Evolutionary conservation across 2,888 invertebrate genomes (phyloP), one percentile per base, ranked within the genome.

Genomic region (Entomobrya multifasciata): DNA sequence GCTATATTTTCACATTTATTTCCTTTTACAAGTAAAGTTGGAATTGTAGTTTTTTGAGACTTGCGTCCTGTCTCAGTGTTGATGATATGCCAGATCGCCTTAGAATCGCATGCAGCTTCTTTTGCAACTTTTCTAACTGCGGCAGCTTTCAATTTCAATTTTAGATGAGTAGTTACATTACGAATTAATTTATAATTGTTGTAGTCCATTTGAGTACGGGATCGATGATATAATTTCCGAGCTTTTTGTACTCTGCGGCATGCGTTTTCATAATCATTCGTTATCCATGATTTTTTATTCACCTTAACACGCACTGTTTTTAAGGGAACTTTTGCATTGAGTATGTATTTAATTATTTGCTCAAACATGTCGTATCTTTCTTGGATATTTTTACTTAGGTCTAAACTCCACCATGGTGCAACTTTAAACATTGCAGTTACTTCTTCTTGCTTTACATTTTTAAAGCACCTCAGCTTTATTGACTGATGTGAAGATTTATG

Each of bases 101-200:
- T 70, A 6, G 20, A 55, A 20, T 55, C 20, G 20, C 3, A 6
- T 4, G 3, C 20, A 8, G 55, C 17, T 4, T 55, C 36, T 15
- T 41, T 25, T 13, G 41, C 30, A 20, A 22, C 3, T n/a, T 79
- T 65, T 17, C 15, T 10, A 2, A 82, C 36, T 15, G 74, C 27
- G 20, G 5, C 6, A 10, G 25, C 13, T 49, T 82, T 82, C 20
- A 82, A n/a, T 57, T 82, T 82, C 0, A 1, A n/a, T 44, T 82
- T 82, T 2, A 72, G 25, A 8, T 60, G n/a, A n/a, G n/a, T n/a
- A n/a, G n/a, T n/a, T n/a, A n/a, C n/a, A n/a, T n/a, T n/a, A n/a
- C n/a, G n/a, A n/a, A n/a, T n/a, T n/a, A n/a, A n/a, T n/a, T n/a
- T n/a, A n/a, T n/a, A n/a, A n/a, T n/a, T n/a, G n/a, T n/a, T n/a